phyloP scores from a whole-genome alignment of 23 tunicate species.

The Ciona savignyi region DNA sequence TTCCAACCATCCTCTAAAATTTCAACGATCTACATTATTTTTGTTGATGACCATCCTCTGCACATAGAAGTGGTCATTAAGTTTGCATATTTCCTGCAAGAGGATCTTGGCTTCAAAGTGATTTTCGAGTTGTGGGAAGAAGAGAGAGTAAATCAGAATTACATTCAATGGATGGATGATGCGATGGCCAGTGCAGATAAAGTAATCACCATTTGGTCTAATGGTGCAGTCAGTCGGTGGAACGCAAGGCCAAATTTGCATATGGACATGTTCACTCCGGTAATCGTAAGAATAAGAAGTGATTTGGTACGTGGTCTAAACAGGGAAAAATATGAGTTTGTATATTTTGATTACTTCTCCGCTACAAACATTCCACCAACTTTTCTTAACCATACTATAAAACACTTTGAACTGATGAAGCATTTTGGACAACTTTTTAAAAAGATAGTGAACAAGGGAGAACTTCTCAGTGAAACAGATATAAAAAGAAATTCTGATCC shows the following conservation, averaged over 20 bases:
- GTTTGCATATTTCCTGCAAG: slow-evolving; percentile 40
- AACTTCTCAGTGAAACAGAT: too few species aligned
- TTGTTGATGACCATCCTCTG: too few species aligned
- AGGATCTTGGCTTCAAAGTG: slow-evolving; percentile 61
- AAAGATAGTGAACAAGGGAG: too few species aligned
- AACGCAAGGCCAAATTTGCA: neutral
- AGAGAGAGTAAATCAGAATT: slow-evolving; percentile 10
- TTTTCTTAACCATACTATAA: slow-evolving; percentile 14
- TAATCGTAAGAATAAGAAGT: slow-evolving; percentile 16
- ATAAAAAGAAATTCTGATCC: too few species aligned
- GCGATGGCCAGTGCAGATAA: slow-evolving; percentile 32
- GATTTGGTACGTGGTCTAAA: slow-evolving; percentile 18
- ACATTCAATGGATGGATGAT: slow-evolving; percentile 38
- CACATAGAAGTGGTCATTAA: slow-evolving; percentile 28
- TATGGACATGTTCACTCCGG: slow-evolving; percentile 43
- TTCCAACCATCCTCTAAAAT: too few species aligned
- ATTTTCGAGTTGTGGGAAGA: slow-evolving; percentile 26
- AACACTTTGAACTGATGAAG: slow-evolving; percentile 33
- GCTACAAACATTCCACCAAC: slow-evolving; percentile 19
- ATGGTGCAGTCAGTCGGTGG: slow-evolving; percentile 24
- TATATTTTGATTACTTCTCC: slow-evolving; percentile 34
- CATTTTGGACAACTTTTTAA: too few species aligned
- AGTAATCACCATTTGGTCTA: slow-evolving; percentile 66
- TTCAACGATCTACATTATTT: too few species aligned
- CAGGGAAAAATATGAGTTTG: slow-evolving; percentile 26